Conservation (phyloP, 2,797 vertebrate genomes). For the Sternotherus odoratus region DNA sequence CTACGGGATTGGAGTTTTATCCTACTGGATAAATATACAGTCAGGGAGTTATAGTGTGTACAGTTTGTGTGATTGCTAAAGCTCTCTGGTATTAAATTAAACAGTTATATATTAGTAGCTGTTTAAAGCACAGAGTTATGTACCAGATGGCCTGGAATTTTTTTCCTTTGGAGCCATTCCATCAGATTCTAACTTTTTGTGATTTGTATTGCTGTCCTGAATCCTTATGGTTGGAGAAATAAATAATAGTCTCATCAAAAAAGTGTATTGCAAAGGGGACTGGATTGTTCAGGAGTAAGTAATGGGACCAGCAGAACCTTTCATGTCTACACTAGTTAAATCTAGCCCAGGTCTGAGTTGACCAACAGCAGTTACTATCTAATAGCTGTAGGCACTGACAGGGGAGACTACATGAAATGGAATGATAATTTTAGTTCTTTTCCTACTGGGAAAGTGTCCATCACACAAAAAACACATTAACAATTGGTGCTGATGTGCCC, state of each 20-base stretch:
- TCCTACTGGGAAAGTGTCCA: neutral
- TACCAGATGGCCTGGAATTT: neutral
- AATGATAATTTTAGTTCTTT: neutral
- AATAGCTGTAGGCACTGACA: neutral
- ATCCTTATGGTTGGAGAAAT: neutral
- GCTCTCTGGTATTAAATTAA: neutral
- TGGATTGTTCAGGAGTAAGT: neutral
- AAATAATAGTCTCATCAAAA: neutral
- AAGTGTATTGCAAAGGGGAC: neutral
- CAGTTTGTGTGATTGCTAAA: neutral
- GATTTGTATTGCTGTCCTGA: neutral
- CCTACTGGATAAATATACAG: neutral
- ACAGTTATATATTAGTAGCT: neutral
- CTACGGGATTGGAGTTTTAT: neutral
- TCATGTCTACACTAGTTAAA: neutral
- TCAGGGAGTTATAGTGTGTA: neutral
- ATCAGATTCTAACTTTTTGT: neutral
- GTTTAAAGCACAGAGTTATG: neutral
- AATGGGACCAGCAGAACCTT: neutral
- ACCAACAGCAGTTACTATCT: neutral
- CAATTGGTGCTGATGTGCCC: neutral
- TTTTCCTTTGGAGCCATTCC: neutral
- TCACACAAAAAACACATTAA: neutral
- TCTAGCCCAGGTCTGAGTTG: neutral
- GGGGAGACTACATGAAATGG: neutral